phyloP scores from a whole-genome alignment of 1,140 invertebrate species.

The Trichogramma pretiosum region DNA sequence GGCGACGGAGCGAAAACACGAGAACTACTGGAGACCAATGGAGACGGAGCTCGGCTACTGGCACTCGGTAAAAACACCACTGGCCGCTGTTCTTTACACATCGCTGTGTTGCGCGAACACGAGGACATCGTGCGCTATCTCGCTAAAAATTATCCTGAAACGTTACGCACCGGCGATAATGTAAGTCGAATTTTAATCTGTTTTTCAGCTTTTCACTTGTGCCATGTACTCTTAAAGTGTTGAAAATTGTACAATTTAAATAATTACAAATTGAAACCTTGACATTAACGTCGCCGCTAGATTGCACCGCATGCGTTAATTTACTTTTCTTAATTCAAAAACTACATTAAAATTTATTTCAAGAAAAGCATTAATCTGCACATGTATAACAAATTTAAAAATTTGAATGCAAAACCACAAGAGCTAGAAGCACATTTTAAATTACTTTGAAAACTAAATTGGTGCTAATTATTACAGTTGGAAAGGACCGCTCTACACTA shows the following conservation, averaged over 20 bases:
- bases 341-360: no score
- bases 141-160: slow-evolving; percentile 61
- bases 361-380: no score
- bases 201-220: neutral
- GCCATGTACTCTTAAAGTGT: no score
- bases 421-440: neutral
- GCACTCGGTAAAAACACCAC: slow-evolving; percentile 66
- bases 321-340: no score
- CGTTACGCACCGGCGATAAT: slow-evolving; percentile 72
- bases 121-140: slow-evolving; percentile 68
- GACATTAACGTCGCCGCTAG: no score
- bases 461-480: slow-evolving; percentile 53
- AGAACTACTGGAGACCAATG: slow-evolving; percentile 48
- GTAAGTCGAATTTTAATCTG: slow-evolving; percentile 49
- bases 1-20: slow-evolving; percentile 54
- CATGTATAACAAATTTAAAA: no score
- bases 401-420: no score
- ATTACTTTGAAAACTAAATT: neutral
- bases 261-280: no score
- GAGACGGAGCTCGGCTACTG: slow-evolving; percentile 56
- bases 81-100: slow-evolving; percentile 65
- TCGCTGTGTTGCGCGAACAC: slow-evolving; percentile 72
- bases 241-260: no score
- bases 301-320: no score
- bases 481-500: slow-evolving; percentile 80